These are phyloP conservation scores for Rotaria sp. DNA, from an alignment of 2,888 invertebrate species.

Conservation along the genomic window DNA sequence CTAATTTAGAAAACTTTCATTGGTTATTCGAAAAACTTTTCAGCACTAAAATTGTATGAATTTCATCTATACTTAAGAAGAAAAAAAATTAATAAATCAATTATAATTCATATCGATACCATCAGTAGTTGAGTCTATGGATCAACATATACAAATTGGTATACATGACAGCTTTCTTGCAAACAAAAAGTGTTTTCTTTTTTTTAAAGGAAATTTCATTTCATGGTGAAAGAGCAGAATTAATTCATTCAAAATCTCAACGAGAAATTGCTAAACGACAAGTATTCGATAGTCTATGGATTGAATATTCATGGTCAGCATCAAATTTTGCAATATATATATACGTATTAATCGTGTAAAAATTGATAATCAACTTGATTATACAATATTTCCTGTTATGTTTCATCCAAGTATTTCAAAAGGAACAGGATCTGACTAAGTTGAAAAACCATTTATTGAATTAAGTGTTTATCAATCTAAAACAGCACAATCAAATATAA, in stretches of 20 bases:
- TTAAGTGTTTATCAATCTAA: too few species aligned
- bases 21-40: background rate
- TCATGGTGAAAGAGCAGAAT: background rate
- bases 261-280: background rate
- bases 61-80: background rate
- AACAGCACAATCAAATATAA: too few species aligned
- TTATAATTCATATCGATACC: background rate
- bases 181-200: background rate
- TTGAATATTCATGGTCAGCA: too few species aligned
- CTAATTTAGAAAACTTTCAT: background rate
- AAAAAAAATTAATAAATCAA: background rate
- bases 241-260: background rate
- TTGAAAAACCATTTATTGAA: conserved; percentile 38
- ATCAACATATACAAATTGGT: background rate
- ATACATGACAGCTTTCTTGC: background rate
- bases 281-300: background rate
- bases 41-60: background rate
- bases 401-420: conserved; percentile 30
- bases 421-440: conserved; percentile 54
- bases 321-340: background rate
- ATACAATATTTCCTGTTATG: conserved; percentile 73
- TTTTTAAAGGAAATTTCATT: background rate
- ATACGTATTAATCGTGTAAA: background rate
- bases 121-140: background rate
- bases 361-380: conserved; percentile 82